Percentiles rank a stretch among this genome's conserved stretches.
Evolutionary conservation across 2,888 invertebrate species (phyloP).

Genomic region (Drosophila mettleri): DNA sequence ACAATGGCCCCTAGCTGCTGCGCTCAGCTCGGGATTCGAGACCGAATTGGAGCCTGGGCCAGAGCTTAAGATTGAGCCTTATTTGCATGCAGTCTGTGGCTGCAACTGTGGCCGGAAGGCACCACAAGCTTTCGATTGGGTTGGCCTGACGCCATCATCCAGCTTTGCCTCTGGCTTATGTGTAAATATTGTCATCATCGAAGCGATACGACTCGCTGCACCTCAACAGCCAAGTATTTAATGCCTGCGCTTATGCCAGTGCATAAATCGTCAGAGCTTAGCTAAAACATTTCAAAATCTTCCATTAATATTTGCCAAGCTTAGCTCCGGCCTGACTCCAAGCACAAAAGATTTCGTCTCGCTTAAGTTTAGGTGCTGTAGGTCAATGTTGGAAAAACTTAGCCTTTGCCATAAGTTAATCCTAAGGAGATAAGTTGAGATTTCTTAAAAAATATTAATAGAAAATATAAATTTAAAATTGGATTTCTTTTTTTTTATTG

Average conservation of each 20-base stretch:
- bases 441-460: too few relatives aligned
- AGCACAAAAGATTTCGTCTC: not conserved
- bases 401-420: too few relatives aligned
- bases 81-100: constrained; percentile 51
- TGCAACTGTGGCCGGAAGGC: constrained; percentile 21
- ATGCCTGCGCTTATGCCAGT: not conserved
- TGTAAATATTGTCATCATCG: constrained; percentile 52
- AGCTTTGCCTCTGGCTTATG: constrained; percentile 28
- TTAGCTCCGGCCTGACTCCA: not conserved
- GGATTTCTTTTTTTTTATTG: too few relatives aligned
- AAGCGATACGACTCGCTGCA: constrained; percentile 5
- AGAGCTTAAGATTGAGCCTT: constrained; percentile 17
- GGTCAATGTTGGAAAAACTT: not conserved
- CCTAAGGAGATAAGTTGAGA: too few relatives aligned
- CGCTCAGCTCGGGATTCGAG: not conserved
- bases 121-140: constrained; percentile 12
- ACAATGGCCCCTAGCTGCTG: constrained; percentile 61
- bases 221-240: constrained; percentile 4
- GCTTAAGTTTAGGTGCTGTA: not conserved
- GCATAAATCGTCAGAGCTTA: constrained; percentile 7
- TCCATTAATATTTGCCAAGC: constrained; percentile 1
- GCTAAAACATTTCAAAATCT: constrained; percentile 1
- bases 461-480: too few relatives aligned
- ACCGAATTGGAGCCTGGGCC: not conserved
- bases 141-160: constrained; percentile 7